These are phyloP conservation scores for Eupithecia abbreviata DNA, from an alignment of 2,888 invertebrate species.

Conservation along the genomic window DNA sequence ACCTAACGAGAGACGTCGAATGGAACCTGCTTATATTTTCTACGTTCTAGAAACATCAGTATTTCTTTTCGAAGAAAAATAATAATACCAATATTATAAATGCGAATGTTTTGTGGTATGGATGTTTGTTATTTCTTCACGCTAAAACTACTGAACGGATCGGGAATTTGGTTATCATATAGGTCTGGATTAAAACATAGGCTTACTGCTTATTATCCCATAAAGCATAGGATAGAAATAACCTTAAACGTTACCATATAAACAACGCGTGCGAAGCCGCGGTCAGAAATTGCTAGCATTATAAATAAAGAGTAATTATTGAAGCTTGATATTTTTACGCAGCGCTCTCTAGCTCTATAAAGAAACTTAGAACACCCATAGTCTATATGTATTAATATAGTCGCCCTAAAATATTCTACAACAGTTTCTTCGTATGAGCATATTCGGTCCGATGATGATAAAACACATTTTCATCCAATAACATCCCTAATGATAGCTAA, in stretches of 20 bases:
- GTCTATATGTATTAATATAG: no score
- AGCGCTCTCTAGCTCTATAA: background rate
- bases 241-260: no score
- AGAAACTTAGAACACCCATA: background rate
- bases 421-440: background rate
- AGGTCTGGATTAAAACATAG: no score
- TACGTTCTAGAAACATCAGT: background rate
- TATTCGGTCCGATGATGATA: background rate
- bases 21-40: background rate
- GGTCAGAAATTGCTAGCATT: no score
- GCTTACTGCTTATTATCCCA: no score
- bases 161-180: no score
- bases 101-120: no score
- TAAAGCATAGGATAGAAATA: no score
- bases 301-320: background rate
- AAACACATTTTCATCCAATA: slow-evolving; percentile 23
- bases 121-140: no score
- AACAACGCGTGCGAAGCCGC: no score
- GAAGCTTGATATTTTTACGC: background rate
- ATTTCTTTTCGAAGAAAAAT: background rate
- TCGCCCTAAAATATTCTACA: no score
- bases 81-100: background rate
- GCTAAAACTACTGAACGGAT: no score
- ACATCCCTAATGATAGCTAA: slow-evolving; percentile 36
- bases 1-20: slow-evolving; percentile 15